A percentile compares a stretch with the other conserved stretches of the same genome.
Conservation (phyloP, 2,113 vertebrate species). For the Mus musculus region GRCm39 chr5:55631501-55632000, state of each 20-base stretch:
- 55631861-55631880: slow-evolving; percentile 67
- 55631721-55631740: rapidly evolving
- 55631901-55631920: slow-evolving; percentile 40
- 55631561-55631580: no score
- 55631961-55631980: slow-evolving; percentile 48
- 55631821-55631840: slow-evolving; percentile 56
- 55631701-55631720: background rate
- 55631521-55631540: background rate
- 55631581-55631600: no score
- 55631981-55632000: slow-evolving; percentile 60
- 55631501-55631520: background rate
- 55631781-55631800: background rate
- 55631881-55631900: slow-evolving; percentile 46
- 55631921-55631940: slow-evolving; percentile 67
- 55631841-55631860: slow-evolving; percentile 25
- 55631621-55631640: no score
- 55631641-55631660: background rate
- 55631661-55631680: background rate
- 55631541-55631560: background rate
- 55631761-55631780: background rate
- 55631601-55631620: no score
- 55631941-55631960: slow-evolving; percentile 64
- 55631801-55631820: slow-evolving; percentile 30
- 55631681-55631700: background rate
- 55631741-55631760: background rate